phyloP scores from a whole-genome alignment of 2,888 invertebrate genomes.

The Drosophila dives region DNA sequence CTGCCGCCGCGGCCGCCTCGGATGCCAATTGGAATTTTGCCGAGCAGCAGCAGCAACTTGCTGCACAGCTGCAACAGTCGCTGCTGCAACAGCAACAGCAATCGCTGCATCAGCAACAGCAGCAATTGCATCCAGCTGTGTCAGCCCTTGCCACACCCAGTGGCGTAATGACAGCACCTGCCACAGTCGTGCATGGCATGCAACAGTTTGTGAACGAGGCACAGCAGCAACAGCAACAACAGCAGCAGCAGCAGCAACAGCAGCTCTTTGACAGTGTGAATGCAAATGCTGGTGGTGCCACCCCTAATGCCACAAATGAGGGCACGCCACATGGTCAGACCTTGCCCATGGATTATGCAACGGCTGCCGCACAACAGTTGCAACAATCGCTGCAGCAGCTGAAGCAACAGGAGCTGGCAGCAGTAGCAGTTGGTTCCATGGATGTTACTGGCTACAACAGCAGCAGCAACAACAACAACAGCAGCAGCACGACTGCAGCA shows the following conservation, averaged over 20 bases:
- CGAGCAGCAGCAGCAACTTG: constrained; percentile 51
- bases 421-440: constrained; percentile 52
- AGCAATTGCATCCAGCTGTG: constrained; percentile 58
- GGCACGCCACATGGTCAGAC: constrained; percentile 84
- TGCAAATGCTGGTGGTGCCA: constrained; percentile 64
- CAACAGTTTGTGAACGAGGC: constrained; percentile 69
- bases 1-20: constrained; percentile 71
- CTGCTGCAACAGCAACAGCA: constrained; percentile 57
- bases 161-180: constrained; percentile 85
- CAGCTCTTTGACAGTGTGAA: constrained; percentile 86
- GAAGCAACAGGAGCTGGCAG: constrained; percentile 75
- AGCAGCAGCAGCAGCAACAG: constrained; percentile 86
- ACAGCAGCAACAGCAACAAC: constrained; percentile 53
- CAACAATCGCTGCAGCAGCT: constrained; percentile 82
- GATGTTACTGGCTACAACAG: constrained; percentile 59
- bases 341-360: constrained; percentile 83
- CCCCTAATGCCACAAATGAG: constrained; percentile 53
- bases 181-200: constrained; percentile 82
- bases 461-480: constrained; percentile 37
- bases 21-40: constrained; percentile 82
- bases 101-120: constrained; percentile 82
- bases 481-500: constrained; percentile 22
- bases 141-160: constrained; percentile 81
- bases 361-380: constrained; percentile 79
- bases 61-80: constrained; percentile 26